These are phyloP conservation scores for Campaea margaritaria DNA, from an alignment of 2,888 invertebrate species.

Conservation along the genomic window DNA sequence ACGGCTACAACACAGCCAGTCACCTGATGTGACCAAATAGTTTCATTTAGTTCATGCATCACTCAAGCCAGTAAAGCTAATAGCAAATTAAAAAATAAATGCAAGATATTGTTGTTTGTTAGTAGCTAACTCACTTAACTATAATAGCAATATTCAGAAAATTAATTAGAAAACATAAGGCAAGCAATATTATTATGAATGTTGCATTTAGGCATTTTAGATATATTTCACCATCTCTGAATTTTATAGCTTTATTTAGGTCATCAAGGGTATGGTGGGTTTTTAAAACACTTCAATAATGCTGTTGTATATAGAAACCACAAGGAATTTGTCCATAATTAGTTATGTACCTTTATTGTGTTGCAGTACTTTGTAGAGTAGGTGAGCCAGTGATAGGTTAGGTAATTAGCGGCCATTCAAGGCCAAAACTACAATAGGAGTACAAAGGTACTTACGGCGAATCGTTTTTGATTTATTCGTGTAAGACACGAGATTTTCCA, in stretches of 20 bases:
- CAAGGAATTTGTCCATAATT: too few species aligned
- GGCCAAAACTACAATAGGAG: constrained; percentile 41
- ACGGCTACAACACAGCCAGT: constrained; percentile 77
- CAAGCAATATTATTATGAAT: constrained; percentile 1
- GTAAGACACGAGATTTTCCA: constrained; percentile 57
- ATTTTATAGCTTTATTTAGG: background rate
- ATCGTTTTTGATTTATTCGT: constrained; percentile 55
- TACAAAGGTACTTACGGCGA: constrained; percentile 64
- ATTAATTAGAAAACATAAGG: background rate
- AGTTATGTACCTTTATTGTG: too few species aligned
- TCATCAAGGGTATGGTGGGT: background rate
- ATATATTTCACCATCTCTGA: constrained; percentile 27
- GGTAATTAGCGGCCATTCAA: constrained; percentile 46
- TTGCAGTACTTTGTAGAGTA: constrained; percentile 43
- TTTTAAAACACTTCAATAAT: too few species aligned
- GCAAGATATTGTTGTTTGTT: too few species aligned
- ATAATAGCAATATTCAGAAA: background rate
- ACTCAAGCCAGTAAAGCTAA: constrained; percentile 8
- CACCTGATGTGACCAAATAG: constrained; percentile 62
- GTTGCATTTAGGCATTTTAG: background rate
- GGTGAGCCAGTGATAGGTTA: constrained; percentile 55
- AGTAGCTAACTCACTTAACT: too few species aligned
- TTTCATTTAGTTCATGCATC: constrained; percentile 27
- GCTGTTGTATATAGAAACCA: too few species aligned
- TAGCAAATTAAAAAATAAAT: constrained; percentile 1